Evolutionary conservation across 1,140 invertebrate species (phyloP).

Genomic region (Euwallacea similis): DNA sequence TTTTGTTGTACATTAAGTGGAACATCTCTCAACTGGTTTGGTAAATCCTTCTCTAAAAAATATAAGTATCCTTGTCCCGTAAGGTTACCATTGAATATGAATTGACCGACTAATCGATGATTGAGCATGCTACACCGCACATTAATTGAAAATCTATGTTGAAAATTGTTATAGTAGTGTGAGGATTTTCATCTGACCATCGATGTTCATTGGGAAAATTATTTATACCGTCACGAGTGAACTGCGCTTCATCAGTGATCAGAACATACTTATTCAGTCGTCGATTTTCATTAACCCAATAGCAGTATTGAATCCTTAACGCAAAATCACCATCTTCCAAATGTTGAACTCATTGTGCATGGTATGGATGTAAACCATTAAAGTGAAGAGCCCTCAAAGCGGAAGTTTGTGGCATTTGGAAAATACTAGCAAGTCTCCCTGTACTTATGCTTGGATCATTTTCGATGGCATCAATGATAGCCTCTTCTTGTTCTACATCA

Average conservation of each 20-base stretch:
- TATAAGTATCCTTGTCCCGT: constrained; percentile 12
- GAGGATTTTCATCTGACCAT: constrained; percentile 25
- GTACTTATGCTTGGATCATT: constrained; percentile 17
- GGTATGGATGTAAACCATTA: constrained; percentile 10
- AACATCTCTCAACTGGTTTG: constrained; percentile 13
- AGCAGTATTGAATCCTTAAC: constrained; percentile 15
- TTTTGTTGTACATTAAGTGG: no score
- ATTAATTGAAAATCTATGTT: constrained; percentile 14
- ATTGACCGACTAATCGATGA: constrained; percentile 9
- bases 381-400: neutral
- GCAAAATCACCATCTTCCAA: constrained; percentile 15
- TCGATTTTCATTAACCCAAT: constrained; percentile 20
- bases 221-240: constrained; percentile 22
- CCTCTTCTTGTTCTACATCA: constrained; percentile 10
- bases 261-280: constrained; percentile 16
- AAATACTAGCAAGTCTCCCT: neutral
- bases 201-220: constrained; percentile 23
- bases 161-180: constrained; percentile 12
- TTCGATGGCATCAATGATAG: constrained; percentile 5
- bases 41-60: constrained; percentile 18
- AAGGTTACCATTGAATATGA: no score
- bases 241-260: constrained; percentile 21
- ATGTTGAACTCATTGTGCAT: constrained; percentile 6
- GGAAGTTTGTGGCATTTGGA: constrained; percentile 5
- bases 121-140: constrained; percentile 14